Conservation (phyloP, 2,113 vertebrate genomes). For the Alouatta palliata region DNA sequence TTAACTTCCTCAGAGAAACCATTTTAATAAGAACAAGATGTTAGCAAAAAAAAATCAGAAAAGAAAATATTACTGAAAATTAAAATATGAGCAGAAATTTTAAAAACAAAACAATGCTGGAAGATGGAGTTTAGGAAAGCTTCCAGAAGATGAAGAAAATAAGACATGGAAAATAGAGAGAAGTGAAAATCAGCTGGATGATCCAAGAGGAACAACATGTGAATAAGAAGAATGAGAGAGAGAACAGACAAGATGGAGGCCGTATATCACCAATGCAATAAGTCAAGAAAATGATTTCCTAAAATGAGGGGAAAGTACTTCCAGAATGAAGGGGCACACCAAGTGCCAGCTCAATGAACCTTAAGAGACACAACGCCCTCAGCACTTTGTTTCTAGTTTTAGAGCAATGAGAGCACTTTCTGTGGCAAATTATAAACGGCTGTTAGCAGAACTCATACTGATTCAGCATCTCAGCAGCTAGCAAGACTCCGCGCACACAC, state of each 20-base stretch:
- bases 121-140: not conserved
- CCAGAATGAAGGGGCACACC: not conserved
- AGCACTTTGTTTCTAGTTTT: not conserved
- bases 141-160: constrained; percentile 1
- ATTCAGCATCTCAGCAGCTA: not conserved
- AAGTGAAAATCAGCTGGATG: not conserved
- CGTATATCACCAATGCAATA: not conserved
- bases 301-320: not conserved
- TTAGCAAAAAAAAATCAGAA: not conserved
- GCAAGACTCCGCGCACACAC: not conserved
- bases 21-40: constrained; percentile 4
- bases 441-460: not conserved
- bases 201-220: not conserved
- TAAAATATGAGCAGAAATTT: not conserved
- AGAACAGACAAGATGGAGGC: not conserved
- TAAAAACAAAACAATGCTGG: not conserved
- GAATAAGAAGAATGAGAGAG: not conserved
- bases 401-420: not conserved
- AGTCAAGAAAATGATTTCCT: not conserved
- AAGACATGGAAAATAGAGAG: not conserved
- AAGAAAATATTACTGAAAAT: not conserved
- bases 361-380: not conserved
- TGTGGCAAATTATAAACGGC: not conserved
- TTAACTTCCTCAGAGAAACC: constrained; percentile 11
- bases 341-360: not conserved